Base-by-base conservation (phyloP, 1,140 invertebrate species). In the Druon quercuslanigerum region DNA sequence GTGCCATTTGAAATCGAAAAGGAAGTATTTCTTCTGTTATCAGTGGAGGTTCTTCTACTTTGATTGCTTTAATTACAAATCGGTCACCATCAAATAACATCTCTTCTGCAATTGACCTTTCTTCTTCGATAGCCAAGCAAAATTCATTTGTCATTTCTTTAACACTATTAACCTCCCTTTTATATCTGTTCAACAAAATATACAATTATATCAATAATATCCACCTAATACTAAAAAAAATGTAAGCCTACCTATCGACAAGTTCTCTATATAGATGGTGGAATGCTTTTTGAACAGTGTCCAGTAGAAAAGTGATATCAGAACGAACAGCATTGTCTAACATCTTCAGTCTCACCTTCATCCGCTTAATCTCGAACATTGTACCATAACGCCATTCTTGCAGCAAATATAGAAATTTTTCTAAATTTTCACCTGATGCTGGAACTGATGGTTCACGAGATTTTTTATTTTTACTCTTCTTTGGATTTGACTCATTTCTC, bases 321-420 rank as follows among this genome's bases (percentile, higher is more conserved):
- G 79, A 86, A 84, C 81, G 86, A 83, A 88, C 91, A 5, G 84
- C 79, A 82, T 78, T 89, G 72, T 79, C 86, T 84, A 86, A 89
- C 70, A 89, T 86, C 12, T 91, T 79, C 12, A 94, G 81, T 51
- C 92, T 90, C 56, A 91, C 81, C 20, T 84, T 83, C 4, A 90
- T 85, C 79, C 93, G 87, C 72, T 87, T 89, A 74, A 91, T 90
- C 87, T 94, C 93, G 19, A 91, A 93, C 72, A 91, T 88, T 12
- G 92, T 78, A 12, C 90, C 93, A 82, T 90, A 90, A 8, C 84
- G 85, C 92, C 93, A 94, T 87, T 94, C 93, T 40, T 92, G 46
- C 1, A 78, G 2, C n/a, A 54, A 17, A 54, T 11, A 9, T 19
- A 17, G 8, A 54, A 19, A 17, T n/a, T 54, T n/a, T 16, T n/a